These are phyloP conservation scores for Orchestia grillus DNA, from an alignment of 1,140 invertebrate genomes.

Conservation along the genomic window DNA sequence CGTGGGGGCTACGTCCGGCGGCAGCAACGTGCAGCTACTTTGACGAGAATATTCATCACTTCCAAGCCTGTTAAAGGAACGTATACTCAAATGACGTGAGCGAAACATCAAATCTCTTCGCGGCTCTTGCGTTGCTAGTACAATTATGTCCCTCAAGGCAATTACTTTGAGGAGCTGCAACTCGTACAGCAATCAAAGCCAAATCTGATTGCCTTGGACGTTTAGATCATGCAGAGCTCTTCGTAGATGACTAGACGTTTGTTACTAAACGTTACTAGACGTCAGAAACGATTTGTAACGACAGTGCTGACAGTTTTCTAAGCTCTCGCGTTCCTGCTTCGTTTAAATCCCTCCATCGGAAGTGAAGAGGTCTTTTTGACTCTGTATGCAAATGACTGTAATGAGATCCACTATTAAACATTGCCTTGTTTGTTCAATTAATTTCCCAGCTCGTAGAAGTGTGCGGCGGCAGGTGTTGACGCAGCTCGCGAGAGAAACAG, in stretches of 20 bases:
- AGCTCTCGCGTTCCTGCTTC: neutral
- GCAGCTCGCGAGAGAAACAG: neutral
- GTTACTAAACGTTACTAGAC: neutral
- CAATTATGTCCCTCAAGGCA: neutral
- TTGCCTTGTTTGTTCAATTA: neutral
- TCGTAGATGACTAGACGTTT: too few species aligned
- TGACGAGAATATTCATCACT: neutral
- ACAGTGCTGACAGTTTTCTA: neutral
- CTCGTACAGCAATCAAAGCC: neutral
- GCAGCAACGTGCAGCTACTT: too few species aligned
- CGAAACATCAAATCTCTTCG: neutral
- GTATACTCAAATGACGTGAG: neutral
- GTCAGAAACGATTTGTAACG: neutral
- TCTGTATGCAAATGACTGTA: neutral
- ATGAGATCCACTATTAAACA: neutral
- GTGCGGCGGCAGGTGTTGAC: neutral
- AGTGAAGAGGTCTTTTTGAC: neutral
- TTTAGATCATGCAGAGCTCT: neutral
- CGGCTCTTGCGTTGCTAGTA: neutral
- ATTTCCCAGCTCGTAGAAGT: neutral
- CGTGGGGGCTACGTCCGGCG: neutral
- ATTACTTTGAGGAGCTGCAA: neutral
- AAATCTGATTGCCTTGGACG: neutral
- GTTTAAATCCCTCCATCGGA: neutral
- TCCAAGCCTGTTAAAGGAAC: neutral